Conservation (phyloP, 2,113 vertebrate species). For the Malurus melanocephalus region DNA sequence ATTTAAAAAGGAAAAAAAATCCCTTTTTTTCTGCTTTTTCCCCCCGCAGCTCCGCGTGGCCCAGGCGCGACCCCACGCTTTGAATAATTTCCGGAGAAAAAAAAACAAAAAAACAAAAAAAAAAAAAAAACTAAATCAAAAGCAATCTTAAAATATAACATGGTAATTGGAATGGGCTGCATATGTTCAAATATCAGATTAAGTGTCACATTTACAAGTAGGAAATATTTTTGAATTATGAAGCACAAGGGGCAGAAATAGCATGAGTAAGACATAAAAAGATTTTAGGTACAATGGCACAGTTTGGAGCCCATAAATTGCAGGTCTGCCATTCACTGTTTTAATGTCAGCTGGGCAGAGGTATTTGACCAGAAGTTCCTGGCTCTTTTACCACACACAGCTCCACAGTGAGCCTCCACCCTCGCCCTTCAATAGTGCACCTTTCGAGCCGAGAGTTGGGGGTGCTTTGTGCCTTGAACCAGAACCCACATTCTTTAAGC, state of each 20-base stretch:
- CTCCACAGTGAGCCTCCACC: background rate
- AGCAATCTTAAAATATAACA: background rate
- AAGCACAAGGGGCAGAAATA: background rate
- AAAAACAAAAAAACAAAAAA: too few species aligned
- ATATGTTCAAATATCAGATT: background rate
- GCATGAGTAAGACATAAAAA: background rate
- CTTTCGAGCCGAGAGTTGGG: background rate
- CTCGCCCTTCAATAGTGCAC: background rate
- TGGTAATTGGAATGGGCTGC: background rate
- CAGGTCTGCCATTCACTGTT: background rate
- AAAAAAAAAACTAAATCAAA: background rate
- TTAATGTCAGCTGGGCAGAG: background rate
- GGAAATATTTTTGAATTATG: background rate
- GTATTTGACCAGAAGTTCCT: background rate
- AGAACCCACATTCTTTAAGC: background rate
- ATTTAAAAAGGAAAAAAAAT: background rate
- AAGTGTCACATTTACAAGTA: background rate
- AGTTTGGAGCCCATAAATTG: background rate
- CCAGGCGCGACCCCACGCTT: too few species aligned
- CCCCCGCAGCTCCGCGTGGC: too few species aligned
- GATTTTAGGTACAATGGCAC: background rate
- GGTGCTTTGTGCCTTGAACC: background rate
- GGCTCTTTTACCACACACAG: background rate
- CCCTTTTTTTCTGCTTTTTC: too few species aligned
- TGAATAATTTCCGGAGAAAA: too few species aligned